These are phyloP conservation scores for Psophia crepitans DNA, from an alignment of 2,113 vertebrate genomes.

Conservation along the genomic window DNA sequence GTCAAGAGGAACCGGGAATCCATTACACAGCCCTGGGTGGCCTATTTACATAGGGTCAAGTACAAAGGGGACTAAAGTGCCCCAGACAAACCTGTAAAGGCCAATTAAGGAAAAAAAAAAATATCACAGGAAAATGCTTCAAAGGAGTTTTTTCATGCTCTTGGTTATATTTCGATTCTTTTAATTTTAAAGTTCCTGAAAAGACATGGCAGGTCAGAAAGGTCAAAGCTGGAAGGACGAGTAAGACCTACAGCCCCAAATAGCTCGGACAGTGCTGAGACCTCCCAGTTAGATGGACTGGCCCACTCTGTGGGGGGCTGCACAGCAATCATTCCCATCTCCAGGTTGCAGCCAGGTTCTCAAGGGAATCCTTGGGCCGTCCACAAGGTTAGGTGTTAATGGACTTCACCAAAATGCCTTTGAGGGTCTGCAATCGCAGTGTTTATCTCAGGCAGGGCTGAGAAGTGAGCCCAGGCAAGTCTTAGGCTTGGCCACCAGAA, in stretches of 20 bases:
- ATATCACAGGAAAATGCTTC: constrained; percentile 4
- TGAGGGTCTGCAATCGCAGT: not conserved
- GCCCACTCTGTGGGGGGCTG: not conserved
- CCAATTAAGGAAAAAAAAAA: not conserved
- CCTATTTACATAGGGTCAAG: constrained; percentile 54
- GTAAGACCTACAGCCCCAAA: not conserved
- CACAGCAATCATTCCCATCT: not conserved
- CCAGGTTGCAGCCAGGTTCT: not conserved
- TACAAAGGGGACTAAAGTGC: constrained; percentile 27
- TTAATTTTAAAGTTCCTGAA: constrained; percentile 19
- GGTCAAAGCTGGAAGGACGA: not conserved
- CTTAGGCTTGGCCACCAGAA: not conserved
- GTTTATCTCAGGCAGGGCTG: not conserved
- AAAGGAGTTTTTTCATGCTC: not conserved
- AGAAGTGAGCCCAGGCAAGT: not conserved
- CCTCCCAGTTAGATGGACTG: not conserved
- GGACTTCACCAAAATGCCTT: not conserved
- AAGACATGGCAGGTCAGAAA: constrained; percentile 13
- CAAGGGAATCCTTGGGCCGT: not conserved
- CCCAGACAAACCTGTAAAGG: constrained; percentile 2
- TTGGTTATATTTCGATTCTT: not conserved
- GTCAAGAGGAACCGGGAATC: constrained; percentile 29
- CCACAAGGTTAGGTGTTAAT: not conserved
- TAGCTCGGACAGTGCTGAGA: not conserved
- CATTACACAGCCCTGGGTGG: constrained; percentile 48